A percentile compares a stretch with the other conserved stretches of the same genome.
These are phyloP conservation scores for Idaea biselata DNA, from an alignment of 2,888 invertebrate species.

Conservation along the genomic window DNA sequence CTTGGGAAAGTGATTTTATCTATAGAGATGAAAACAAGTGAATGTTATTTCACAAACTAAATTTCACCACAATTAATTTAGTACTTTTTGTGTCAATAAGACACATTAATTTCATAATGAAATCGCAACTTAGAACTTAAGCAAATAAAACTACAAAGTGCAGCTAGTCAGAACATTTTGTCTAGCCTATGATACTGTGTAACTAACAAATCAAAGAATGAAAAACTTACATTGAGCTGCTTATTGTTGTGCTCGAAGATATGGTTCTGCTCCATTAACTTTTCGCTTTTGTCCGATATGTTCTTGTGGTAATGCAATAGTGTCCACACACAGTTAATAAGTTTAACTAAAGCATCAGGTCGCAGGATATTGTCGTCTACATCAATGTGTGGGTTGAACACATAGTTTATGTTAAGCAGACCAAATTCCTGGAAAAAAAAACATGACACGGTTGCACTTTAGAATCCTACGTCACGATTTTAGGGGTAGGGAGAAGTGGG, in stretches of 20 bases:
- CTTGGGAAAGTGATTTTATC: too few relatives aligned
- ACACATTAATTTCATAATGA: too few relatives aligned
- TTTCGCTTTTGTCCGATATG: slow-evolving; percentile 49
- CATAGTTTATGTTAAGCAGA: slow-evolving; percentile 59
- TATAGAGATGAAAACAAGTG: too few relatives aligned
- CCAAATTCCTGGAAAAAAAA: slow-evolving; percentile 56
- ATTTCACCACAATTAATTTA: too few relatives aligned
- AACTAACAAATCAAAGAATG: background rate
- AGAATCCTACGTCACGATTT: too few relatives aligned
- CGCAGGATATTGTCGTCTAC: slow-evolving; percentile 43
- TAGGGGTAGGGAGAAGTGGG: too few relatives aligned
- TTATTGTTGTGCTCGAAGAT: slow-evolving; percentile 63
- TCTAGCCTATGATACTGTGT: too few relatives aligned
- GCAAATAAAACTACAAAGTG: background rate
- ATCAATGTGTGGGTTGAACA: slow-evolving; percentile 68
- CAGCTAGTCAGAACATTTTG: too few relatives aligned
- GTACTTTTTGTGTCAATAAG: too few relatives aligned
- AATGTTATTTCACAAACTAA: too few relatives aligned
- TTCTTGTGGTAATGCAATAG: slow-evolving; percentile 61
- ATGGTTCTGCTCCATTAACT: slow-evolving; percentile 59
- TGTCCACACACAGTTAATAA: slow-evolving; percentile 66
- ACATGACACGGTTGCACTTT: too few relatives aligned
- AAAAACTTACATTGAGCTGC: slow-evolving; percentile 58
- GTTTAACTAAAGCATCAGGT: slow-evolving; percentile 55
- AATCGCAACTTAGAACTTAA: too few relatives aligned